Conservation (phyloP, 2,113 vertebrate genomes). For the Casuarius casuarius region DNA sequence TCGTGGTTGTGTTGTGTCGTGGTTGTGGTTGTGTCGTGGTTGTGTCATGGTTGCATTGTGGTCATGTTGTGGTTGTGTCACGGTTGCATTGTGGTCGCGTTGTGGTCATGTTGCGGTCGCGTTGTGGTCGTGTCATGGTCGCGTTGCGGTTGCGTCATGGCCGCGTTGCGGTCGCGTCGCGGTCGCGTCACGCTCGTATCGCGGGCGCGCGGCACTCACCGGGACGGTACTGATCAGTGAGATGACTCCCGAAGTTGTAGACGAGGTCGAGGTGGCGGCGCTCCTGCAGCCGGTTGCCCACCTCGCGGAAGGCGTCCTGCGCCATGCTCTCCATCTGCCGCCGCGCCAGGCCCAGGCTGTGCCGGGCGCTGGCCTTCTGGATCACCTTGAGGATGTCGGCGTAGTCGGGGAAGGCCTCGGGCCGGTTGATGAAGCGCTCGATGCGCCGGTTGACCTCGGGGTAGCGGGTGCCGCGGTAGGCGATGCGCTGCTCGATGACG, state of each 20-base stretch:
- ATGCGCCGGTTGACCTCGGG: slow-evolving; percentile 91
- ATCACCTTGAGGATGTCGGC: slow-evolving; percentile 85
- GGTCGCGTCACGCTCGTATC: too few species aligned
- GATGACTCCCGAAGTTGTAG: slow-evolving; percentile 91
- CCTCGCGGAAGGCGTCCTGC: slow-evolving; percentile 88
- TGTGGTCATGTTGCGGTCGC: too few species aligned
- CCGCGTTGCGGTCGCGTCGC: too few species aligned
- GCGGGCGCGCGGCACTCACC: neutral
- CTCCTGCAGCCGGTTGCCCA: slow-evolving; percentile 85
- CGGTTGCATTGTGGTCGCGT: too few species aligned
- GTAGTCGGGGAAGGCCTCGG: slow-evolving; percentile 86
- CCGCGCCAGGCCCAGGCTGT: slow-evolving; percentile 78
- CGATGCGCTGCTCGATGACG: slow-evolving; percentile 88
- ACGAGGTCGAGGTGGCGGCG: slow-evolving; percentile 88
- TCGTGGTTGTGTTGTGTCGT: too few species aligned
- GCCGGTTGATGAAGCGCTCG: slow-evolving; percentile 87
- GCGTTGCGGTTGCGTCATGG: too few species aligned
- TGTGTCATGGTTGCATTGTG: too few species aligned
- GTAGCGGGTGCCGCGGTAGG: slow-evolving; percentile 83
- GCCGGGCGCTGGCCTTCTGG: slow-evolving; percentile 77
- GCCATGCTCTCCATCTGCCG: slow-evolving; percentile 84
- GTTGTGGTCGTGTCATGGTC: too few species aligned
- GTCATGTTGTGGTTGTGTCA: too few species aligned
- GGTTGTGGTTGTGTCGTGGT: too few species aligned
- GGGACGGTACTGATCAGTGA: slow-evolving; percentile 83